phyloP scores from a whole-genome alignment of 2,888 invertebrate species.

The Scelioninae gen. 1 region DNA sequence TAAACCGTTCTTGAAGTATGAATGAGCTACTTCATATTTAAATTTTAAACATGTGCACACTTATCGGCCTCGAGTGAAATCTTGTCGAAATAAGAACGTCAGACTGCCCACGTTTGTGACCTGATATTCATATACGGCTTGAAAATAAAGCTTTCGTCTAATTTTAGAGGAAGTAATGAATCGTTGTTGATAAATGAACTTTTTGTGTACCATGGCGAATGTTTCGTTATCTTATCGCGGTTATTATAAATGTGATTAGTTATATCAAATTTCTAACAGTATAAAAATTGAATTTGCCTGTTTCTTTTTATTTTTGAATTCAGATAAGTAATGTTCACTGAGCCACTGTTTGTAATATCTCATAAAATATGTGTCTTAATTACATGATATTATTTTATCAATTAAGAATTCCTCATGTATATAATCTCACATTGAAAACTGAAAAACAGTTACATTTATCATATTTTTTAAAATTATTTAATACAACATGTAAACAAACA shows the following conservation, averaged over 20 bases:
- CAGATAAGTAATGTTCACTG: not conserved
- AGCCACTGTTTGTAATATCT: conserved; percentile 52
- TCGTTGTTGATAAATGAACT: conserved; percentile 44
- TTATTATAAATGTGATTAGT: conserved; percentile 18
- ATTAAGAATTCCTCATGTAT: not conserved
- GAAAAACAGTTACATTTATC: no score
- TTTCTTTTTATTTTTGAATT: conserved; percentile 1
- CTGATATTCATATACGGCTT: conserved; percentile 18
- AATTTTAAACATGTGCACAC: conserved; percentile 60
- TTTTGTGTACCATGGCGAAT: conserved; percentile 3
- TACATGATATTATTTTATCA: not conserved
- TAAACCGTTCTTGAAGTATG: conserved; percentile 35
- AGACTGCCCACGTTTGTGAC: conserved; percentile 1
- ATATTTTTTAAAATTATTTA: no score
- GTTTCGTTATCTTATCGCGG: conserved; percentile 34
- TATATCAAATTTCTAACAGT: conserved; percentile 32
- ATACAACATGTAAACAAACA: no score
- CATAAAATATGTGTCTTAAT: not conserved
- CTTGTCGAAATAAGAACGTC: conserved; percentile 51
- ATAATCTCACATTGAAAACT: no score
- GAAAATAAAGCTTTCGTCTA: conserved; percentile 37
- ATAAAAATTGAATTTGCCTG: conserved; percentile 15
- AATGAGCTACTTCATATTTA: conserved; percentile 55
- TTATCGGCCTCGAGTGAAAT: conserved; percentile 53
- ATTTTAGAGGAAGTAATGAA: conserved; percentile 54